A percentile compares a stretch with the other conserved stretches of the same genome.
Conservation (phyloP, 53 echinoderm and acorn worm genomes). For the Paracentrotus lividus region DNA sequence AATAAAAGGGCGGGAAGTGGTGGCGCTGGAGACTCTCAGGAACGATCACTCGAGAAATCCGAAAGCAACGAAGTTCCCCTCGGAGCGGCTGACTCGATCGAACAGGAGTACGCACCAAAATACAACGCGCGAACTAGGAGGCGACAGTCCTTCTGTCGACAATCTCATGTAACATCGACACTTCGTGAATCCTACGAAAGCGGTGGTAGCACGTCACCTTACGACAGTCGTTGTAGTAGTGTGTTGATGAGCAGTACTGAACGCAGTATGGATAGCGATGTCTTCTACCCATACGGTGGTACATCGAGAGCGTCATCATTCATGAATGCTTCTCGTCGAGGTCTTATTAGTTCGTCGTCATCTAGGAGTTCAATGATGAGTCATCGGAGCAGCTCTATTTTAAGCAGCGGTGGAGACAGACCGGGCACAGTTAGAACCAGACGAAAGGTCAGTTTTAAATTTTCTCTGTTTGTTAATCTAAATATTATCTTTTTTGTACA, state of each 20-base stretch:
- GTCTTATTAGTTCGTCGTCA: conserved; percentile 63
- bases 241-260: conserved; percentile 66
- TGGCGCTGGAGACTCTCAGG: not conserved
- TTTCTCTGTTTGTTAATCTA: not conserved
- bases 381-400: conserved; percentile 87
- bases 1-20: not conserved
- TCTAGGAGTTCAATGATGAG: conserved; percentile 64
- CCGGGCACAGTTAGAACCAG: conserved; percentile 81
- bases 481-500: not conserved
- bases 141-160: conserved; percentile 90
- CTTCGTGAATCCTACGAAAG: conserved; percentile 78
- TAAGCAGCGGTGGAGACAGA: conserved; percentile 79
- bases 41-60: not conserved
- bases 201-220: conserved; percentile 71
- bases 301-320: conserved; percentile 25
- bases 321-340: conserved; percentile 72
- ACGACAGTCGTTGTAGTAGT: conserved; percentile 81
- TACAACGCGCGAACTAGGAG: conserved; percentile 69
- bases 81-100: not conserved
- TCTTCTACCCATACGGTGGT: conserved; percentile 56
- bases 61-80: not conserved
- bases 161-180: conserved; percentile 79
- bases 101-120: conserved; percentile 53
- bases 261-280: conserved; percentile 67
- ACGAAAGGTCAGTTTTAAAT: conserved; percentile 67